Conservation (phyloP, 2,797 vertebrate genomes). For the Chaenodraco wilsoni region DNA sequence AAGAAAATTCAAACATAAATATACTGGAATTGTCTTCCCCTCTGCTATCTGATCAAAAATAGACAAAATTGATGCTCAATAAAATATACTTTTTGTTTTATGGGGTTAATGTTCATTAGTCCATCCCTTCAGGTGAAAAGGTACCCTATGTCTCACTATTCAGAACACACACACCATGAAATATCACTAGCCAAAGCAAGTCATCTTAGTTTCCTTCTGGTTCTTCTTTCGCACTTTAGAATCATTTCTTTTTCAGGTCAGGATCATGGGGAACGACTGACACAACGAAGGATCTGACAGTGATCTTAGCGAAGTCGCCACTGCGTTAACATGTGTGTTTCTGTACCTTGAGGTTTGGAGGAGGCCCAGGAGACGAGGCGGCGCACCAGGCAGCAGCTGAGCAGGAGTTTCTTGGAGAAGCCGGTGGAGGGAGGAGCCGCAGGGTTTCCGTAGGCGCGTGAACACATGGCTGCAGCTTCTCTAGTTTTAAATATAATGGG, state of each 20-base stretch:
- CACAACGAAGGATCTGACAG: not conserved
- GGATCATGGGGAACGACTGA: not conserved
- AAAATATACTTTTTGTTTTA: not conserved
- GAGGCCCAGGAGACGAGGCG: slow-evolving; percentile 85
- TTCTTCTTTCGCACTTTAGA: not conserved
- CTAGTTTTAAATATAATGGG: slow-evolving; percentile 58
- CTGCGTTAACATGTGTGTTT: not conserved
- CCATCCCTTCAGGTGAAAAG: not conserved
- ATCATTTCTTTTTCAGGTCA: not conserved
- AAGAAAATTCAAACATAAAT: no score
- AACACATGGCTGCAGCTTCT: slow-evolving; percentile 75
- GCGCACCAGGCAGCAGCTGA: slow-evolving; percentile 88
- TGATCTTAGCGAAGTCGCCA: not conserved
- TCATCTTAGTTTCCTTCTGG: not conserved
- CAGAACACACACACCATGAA: not conserved
- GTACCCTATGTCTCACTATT: not conserved
- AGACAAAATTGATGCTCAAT: no score
- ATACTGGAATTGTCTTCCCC: no score
- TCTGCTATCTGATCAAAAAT: not conserved
- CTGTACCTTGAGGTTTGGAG: slow-evolving; percentile 85
- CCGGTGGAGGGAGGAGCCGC: slow-evolving; percentile 15
- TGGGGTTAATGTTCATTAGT: not conserved
- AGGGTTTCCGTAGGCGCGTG: slow-evolving; percentile 41
- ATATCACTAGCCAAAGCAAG: not conserved
- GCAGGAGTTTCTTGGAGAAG: slow-evolving; percentile 85